These are phyloP conservation scores for Botia kubotai DNA, from an alignment of 2,797 vertebrate genomes.

Conservation along the genomic window DNA sequence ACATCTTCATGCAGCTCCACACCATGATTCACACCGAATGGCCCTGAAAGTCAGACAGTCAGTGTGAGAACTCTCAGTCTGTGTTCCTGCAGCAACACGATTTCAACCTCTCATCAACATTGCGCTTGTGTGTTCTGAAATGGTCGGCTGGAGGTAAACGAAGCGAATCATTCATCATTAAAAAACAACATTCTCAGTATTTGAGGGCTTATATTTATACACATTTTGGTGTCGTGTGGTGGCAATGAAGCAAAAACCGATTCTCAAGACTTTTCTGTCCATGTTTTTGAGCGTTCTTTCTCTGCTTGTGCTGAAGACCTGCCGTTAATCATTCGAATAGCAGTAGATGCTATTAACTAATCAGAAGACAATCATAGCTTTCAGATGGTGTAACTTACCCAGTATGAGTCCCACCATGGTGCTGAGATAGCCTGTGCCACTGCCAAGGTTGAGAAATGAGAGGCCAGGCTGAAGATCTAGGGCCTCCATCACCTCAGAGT, in stretches of 20 bases:
- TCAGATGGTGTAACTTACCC: constrained; percentile 71
- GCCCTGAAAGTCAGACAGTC: constrained; percentile 70
- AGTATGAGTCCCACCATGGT: constrained; percentile 88
- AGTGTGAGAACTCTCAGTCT: background rate
- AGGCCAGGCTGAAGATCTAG: constrained; percentile 86
- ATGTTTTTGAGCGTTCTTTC: too few species aligned
- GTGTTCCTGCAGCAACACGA: background rate
- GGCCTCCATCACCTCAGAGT: constrained; percentile 91
- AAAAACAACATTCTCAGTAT: too few species aligned
- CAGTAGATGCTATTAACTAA: background rate
- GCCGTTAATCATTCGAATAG: too few species aligned
- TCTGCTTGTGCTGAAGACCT: too few species aligned
- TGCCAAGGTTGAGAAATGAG: constrained; percentile 88
- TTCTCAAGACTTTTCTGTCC: too few species aligned
- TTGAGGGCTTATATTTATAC: too few species aligned
- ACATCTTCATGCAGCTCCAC: constrained; percentile 88
- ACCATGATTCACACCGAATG: constrained; percentile 88
- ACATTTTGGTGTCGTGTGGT: too few species aligned
- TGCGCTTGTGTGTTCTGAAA: too few species aligned
- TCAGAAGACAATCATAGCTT: background rate
- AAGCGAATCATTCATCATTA: too few species aligned
- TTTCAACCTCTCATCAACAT: too few species aligned
- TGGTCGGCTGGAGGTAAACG: too few species aligned
- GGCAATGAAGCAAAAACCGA: too few species aligned
- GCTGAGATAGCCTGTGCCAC: constrained; percentile 89